A percentile compares a stretch with the other conserved stretches of the same genome.
Evolutionary conservation across 2,113 vertebrate species (phyloP).

Genomic region (Arvicanthis niloticus): DNA sequence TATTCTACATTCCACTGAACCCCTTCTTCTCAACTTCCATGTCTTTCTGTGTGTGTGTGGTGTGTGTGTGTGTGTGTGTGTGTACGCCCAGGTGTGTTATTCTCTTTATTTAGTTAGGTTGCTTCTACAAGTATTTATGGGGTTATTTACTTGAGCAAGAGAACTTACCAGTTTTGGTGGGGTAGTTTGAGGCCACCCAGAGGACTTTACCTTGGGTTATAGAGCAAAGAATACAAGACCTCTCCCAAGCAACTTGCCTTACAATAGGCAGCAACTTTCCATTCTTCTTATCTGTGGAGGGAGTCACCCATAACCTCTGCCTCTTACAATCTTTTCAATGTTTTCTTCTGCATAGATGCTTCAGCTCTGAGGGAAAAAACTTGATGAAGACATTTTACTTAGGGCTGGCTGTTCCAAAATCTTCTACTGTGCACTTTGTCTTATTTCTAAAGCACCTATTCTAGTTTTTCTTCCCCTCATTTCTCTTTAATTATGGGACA

Average conservation of each 20-base stretch:
- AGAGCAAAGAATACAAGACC: no score
- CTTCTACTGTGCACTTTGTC: neutral
- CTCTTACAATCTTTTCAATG: neutral
- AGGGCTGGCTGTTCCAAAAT: neutral
- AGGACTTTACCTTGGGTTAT: no score
- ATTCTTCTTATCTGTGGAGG: no score
- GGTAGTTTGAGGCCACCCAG: no score
- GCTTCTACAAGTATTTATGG: neutral
- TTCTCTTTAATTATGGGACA: neutral
- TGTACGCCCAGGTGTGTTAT: neutral
- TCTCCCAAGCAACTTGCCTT: no score
- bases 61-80: neutral
- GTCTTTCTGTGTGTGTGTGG: neutral
- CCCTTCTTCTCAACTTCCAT: neutral
- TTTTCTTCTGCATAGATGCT: neutral
- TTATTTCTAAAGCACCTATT: neutral
- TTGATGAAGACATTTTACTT: neutral
- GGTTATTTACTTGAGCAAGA: neutral
- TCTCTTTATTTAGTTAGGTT: neutral
- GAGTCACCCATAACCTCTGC: neutral
- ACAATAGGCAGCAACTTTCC: no score
- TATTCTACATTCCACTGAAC: neutral
- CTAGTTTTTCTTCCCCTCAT: no score
- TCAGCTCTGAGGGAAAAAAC: neutral
- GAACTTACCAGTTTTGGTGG: neutral